phyloP scores from a whole-genome alignment of 2,888 invertebrate genomes.

The Ornithoptera priamus region DNA sequence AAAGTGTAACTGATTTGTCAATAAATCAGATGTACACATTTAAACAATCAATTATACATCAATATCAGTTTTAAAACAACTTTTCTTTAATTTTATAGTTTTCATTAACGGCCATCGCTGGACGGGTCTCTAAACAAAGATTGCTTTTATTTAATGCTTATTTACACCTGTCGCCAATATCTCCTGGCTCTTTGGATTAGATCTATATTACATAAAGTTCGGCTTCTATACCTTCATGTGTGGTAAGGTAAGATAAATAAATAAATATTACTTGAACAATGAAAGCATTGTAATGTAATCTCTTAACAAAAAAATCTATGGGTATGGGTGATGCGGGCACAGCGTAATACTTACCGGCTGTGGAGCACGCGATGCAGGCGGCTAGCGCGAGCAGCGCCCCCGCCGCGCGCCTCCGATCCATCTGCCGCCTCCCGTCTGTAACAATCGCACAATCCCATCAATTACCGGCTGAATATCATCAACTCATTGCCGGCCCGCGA shows the following conservation, averaged over 20 bases:
- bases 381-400: conserved; percentile 77
- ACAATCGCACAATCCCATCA: conserved; percentile 58
- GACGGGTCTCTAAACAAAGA: too few relatives aligned
- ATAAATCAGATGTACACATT: too few relatives aligned
- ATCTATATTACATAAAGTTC: too few relatives aligned
- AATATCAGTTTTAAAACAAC: too few relatives aligned
- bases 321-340: not conserved
- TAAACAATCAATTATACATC: too few relatives aligned
- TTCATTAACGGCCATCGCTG: too few relatives aligned
- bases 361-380: conserved; percentile 72
- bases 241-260: not conserved
- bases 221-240: too few relatives aligned
- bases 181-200: too few relatives aligned
- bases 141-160: too few relatives aligned
- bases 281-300: not conserved
- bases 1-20: too few relatives aligned
- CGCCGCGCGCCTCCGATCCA: conserved; percentile 79
- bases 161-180: too few relatives aligned
- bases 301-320: not conserved
- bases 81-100: too few relatives aligned
- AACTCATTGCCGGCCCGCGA: conserved; percentile 3
- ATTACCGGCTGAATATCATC: conserved; percentile 37
- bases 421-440: conserved; percentile 73
- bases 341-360: conserved; percentile 60
- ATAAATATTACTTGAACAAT: not conserved